Evolutionary conservation across 2,797 vertebrate genomes (phyloP), one percentile per base, ranked within the genome.

Genomic region (Poecilia wingei): DNA sequence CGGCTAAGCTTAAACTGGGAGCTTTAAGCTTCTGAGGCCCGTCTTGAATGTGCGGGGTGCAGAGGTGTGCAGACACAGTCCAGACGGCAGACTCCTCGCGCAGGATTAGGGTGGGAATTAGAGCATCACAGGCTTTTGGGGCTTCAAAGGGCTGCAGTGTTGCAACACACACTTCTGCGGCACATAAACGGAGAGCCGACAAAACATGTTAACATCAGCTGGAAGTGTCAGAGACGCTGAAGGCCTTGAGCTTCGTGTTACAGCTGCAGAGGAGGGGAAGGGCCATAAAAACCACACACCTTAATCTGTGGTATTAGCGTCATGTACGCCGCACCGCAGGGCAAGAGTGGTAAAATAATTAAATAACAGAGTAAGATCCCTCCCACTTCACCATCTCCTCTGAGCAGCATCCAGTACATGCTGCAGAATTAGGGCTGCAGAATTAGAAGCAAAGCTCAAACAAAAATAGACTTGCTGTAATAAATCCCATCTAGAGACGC

Each of bases 221-320:
- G 83, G 83, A 90, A 72, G 87, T 86, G 87, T 88, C 86, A 91
- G 85, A 88, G 86, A 82, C 75, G 49, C 64, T 57, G 46, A 86
- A 91, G 90, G 86, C 90, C 82, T 82, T 75, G 80, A 92, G 92
- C 83, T 84, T 90, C 86, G 78, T 39, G 79, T 86, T 91, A 89
- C 90, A 88, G 86, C 88, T 88, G 88, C 82, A 87, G 85, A 86
- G 77, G 68, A 91, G 88, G 87, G 91, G 89, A 82, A 89, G 85
- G 89, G 83, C 86, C 89, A 84, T 87, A 83, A 94, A 94, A 94
- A 88, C 92, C 93, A 85, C 94, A 95, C 92, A 94, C 93, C 92
- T 95, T 95, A 94, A 94, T 94, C 91, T 94, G 89, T 89, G 92
- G 92, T 93, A 94, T 94, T 92, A 94, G 82, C 90, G 73, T 93